Evolutionary conservation across 2,888 invertebrate species (phyloP), one percentile per base, ranked within the genome.

Genomic region (Diarsia brunnea): DNA sequence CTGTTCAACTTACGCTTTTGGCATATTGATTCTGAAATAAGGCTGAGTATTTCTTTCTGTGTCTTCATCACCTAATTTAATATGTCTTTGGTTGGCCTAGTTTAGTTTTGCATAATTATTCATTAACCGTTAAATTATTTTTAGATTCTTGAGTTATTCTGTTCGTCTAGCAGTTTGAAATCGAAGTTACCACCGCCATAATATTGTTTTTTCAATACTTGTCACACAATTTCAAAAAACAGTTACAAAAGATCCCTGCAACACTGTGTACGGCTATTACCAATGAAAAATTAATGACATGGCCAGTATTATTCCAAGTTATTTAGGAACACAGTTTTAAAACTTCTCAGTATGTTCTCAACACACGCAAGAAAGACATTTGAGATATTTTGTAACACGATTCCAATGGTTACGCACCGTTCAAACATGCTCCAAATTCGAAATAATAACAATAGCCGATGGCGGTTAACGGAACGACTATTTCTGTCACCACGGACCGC

Each of bases 391-490:
- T 83, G 81, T 76, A 82, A 84, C 75, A 66, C 63, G 76, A 84
- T 43, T 63, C 72, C 73, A 84, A 75, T 65, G 79, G 79, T 78
- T 76, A 79, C 72, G 65, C 66, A 24, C 45, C 53, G 75, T 65
- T 60, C 61, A 84, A 87, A 81, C 82, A 81, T 67, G 83, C 73
- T 85, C 84, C 73, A 84, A 78, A 84, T 87, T 88, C 72, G 63
- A 84, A 88, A 85, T 78, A 82, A 79, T 73, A 83, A 86, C 78
- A 84, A 81, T 78, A 69, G 78, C 53, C 70, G 51, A 79, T 75
- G 76, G 78, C 78, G 70, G 81, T 60, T 68, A 80, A 76, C 75
- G 63, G 69, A 70, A 74, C 75, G 61, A 68, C 31, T 75, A 82
- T 73, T 88, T 81, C 61, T 79, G 74, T 65, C 58, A 72, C 16